Conservation (phyloP, 2,888 invertebrate genomes). For the Chymomyza caudatula region DNA sequence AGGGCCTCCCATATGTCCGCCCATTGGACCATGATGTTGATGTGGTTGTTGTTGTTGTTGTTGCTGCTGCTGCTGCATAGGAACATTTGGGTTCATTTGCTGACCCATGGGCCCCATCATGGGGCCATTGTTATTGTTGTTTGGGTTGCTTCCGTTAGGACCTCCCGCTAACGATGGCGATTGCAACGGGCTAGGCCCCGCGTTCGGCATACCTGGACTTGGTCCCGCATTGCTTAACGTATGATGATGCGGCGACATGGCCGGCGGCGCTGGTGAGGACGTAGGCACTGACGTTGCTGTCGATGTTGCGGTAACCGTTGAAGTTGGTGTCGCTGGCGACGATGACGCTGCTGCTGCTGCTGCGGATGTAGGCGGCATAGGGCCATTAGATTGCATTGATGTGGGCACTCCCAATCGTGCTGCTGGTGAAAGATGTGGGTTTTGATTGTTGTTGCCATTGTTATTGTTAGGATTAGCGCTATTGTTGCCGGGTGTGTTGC, state of each 20-base stretch:
- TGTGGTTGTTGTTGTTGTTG: constrained; percentile 57
- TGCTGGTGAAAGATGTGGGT: constrained; percentile 72
- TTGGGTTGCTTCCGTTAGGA: constrained; percentile 38
- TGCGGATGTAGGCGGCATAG: constrained; percentile 78
- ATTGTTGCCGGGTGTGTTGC: constrained; percentile 48
- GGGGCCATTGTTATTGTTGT: constrained; percentile 67
- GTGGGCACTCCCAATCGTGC: constrained; percentile 64
- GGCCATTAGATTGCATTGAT: constrained; percentile 78
- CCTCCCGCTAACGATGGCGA: constrained; percentile 62
- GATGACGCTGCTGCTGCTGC: constrained; percentile 38
- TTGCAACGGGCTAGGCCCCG: constrained; percentile 71
- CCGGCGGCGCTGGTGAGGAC: constrained; percentile 77
- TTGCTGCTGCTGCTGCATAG: constrained; percentile 74
- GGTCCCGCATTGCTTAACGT: constrained; percentile 65
- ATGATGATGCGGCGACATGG: constrained; percentile 79
- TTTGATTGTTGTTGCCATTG: constrained; percentile 66
- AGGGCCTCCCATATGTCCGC: constrained; percentile 72
- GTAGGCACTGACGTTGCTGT: constrained; percentile 75
- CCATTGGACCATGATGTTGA: constrained; percentile 70
- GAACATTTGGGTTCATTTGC: constrained; percentile 78
- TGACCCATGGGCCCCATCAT: constrained; percentile 72
- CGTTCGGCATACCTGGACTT: constrained; percentile 67
- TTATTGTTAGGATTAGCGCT: constrained; percentile 38
- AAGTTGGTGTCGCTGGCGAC: constrained; percentile 46
- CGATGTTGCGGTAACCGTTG: constrained; percentile 55